A percentile compares a stretch with the other conserved stretches of the same genome.
Conservation (phyloP, 2,888 invertebrate species). For the Oxyscelio sp. region DNA sequence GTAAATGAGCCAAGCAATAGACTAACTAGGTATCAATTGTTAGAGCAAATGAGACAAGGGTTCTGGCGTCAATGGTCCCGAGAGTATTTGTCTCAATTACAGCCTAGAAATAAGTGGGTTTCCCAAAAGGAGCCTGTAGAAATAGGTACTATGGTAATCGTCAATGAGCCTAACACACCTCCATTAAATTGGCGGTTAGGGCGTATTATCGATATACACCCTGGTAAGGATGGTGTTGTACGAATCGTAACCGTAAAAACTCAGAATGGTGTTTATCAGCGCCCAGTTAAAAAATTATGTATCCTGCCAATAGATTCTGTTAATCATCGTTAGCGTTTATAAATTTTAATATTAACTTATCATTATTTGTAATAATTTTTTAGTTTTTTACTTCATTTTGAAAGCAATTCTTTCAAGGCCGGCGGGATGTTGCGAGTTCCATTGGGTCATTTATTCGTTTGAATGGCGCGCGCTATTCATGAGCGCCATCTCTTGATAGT, state of each 20-base stretch:
- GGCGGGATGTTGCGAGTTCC: background rate
- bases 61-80: slow-evolving; percentile 4
- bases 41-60: slow-evolving; percentile 25
- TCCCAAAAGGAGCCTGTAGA: background rate
- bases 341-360: too few species aligned
- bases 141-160: background rate
- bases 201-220: background rate
- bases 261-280: background rate
- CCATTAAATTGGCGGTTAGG: background rate
- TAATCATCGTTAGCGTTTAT: background rate
- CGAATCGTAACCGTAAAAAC: background rate
- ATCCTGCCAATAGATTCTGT: background rate
- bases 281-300: background rate
- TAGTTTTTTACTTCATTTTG: background rate
- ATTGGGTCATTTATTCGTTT: too few species aligned
- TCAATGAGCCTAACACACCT: background rate
- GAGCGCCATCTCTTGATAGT: too few species aligned
- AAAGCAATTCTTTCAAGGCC: background rate
- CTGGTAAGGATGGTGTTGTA: background rate
- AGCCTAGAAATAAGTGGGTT: background rate
- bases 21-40: background rate
- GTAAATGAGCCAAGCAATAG: background rate
- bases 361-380: too few species aligned
- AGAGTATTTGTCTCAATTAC: slow-evolving; percentile 24
- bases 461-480: too few species aligned